Conservation (phyloP, 2,797 vertebrate species). For the Pygocentrus nattereri region DNA sequence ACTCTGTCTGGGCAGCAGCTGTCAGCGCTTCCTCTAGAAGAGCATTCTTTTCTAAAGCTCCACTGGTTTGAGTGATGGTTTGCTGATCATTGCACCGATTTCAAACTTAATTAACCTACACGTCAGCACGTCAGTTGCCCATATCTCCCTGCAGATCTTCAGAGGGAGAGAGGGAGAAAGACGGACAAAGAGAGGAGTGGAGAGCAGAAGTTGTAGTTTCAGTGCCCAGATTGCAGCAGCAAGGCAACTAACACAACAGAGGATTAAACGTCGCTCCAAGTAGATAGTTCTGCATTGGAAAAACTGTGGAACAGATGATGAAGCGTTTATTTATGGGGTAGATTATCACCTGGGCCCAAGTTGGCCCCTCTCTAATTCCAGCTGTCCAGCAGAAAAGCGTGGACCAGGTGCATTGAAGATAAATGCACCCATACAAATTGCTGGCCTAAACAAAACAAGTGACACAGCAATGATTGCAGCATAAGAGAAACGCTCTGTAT, state of each 20-base stretch:
- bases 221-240: conserved; percentile 11
- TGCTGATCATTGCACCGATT: conserved; percentile 77
- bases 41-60: neutral
- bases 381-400: conserved; percentile 38
- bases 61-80: conserved; percentile 67
- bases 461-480: conserved; percentile 41
- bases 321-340: conserved; percentile 29
- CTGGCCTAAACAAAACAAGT: conserved; percentile 54
- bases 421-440: conserved; percentile 47
- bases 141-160: conserved; percentile 65
- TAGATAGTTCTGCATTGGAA: conserved; percentile 6
- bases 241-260: conserved; percentile 34
- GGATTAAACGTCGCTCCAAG: conserved; percentile 41
- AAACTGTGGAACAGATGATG: neutral
- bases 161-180: conserved; percentile 29
- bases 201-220: conserved; percentile 18
- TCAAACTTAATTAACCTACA: conserved; percentile 81
- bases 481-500: conserved; percentile 42
- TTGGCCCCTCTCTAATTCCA: conserved; percentile 36
- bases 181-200: conserved; percentile 38
- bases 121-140: conserved; percentile 61
- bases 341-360: conserved; percentile 40
- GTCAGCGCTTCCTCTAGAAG: neutral
- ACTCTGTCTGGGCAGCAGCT: conserved; percentile 55
- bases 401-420: conserved; percentile 57